phyloP scores from a whole-genome alignment of 2,797 vertebrate genomes.

The Poecilia gillii region DNA sequence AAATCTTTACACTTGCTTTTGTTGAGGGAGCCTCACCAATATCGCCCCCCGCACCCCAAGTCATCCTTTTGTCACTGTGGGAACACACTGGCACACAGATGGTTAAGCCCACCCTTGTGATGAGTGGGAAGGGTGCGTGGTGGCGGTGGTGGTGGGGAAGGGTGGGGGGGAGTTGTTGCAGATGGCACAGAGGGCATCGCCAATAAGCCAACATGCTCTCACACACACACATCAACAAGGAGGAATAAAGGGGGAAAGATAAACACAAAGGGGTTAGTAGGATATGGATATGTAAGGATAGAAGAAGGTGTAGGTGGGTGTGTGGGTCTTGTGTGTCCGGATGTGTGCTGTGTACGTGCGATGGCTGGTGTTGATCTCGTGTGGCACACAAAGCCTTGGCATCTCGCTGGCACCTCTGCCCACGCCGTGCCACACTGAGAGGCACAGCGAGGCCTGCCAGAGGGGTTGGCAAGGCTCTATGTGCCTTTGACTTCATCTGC shows the following conservation, averaged over 20 bases:
- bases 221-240: conserved; percentile 39
- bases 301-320: conserved; percentile 56
- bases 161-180: conserved; percentile 73
- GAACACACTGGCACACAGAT: conserved; percentile 85
- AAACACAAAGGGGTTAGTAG: conserved; percentile 20
- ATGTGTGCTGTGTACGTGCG: conserved; percentile 37
- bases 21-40: conserved; percentile 46
- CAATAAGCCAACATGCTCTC: conserved; percentile 71
- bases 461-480: conserved; percentile 63
- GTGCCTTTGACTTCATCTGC: conserved; percentile 52
- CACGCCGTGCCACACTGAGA: conserved; percentile 71
- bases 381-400: conserved; percentile 74
- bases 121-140: conserved; percentile 68
- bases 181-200: conserved; percentile 87
- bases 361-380: conserved; percentile 58
- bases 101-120: conserved; percentile 85
- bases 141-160: conserved; percentile 15
- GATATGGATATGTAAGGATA: conserved; percentile 24
- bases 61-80: conserved; percentile 64
- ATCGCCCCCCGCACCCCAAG: conserved; percentile 17
- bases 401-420: conserved; percentile 72
- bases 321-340: conserved; percentile 44
- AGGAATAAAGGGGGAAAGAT: conserved; percentile 29
- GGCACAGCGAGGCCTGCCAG: conserved; percentile 69
- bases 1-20: conserved; percentile 27